phyloP scores from a whole-genome alignment of 30 jellyfish, hydroid and myxozoan genomes.

The Nemopilema nomurai region DNA sequence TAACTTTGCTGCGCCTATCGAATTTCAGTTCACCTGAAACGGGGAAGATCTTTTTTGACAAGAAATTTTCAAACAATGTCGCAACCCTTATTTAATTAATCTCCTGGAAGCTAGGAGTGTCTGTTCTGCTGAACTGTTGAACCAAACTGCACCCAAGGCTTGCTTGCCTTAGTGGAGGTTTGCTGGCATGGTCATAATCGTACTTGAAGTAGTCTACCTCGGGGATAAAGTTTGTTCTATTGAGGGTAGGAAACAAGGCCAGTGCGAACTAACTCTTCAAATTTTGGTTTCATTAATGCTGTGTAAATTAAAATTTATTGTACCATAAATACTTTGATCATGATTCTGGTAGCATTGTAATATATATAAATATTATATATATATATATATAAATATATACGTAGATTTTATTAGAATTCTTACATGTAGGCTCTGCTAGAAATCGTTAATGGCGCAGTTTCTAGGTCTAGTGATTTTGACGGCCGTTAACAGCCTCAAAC shows the following conservation, averaged over 20 bases:
- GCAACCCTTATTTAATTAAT: no score
- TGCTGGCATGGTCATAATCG: neutral
- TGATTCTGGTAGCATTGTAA: conserved; percentile 45
- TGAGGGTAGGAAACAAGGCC: neutral
- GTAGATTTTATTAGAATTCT: conserved; percentile 64
- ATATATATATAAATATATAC: conserved; percentile 24
- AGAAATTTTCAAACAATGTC: no score
- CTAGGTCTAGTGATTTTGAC: neutral
- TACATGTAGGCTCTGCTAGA: conserved; percentile 30
- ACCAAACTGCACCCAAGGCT: neutral
- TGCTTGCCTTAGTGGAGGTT: neutral
- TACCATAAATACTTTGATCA: conserved; percentile 52
- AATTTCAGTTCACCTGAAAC: no score
- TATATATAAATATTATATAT: no score
- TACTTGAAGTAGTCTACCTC: neutral
- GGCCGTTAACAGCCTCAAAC: neutral
- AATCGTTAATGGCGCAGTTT: neutral
- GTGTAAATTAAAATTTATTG: conserved; percentile 66
- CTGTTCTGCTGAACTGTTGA: no score
- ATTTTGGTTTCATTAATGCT: conserved; percentile 18
- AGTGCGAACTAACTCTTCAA: neutral
- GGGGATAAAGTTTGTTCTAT: neutral
- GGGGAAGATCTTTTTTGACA: no score
- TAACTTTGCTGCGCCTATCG: no score
- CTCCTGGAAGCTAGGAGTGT: no score